These are phyloP conservation scores for Anolis sagrei DNA, from an alignment of 2,113 vertebrate genomes.

Conservation along the genomic window DNA sequence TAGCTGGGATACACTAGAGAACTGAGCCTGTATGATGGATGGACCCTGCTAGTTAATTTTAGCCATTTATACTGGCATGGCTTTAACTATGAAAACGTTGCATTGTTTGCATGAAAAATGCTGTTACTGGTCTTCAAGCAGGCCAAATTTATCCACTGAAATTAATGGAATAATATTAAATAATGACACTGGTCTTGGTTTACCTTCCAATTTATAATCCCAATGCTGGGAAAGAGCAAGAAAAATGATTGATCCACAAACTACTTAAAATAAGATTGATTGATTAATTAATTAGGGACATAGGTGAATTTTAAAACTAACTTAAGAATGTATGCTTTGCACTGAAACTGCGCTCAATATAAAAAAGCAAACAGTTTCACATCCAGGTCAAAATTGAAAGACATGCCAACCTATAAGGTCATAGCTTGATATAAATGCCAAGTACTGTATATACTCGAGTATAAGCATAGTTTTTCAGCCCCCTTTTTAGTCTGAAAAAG, in stretches of 20 bases:
- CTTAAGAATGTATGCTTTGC: neutral
- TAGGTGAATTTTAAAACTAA: neutral
- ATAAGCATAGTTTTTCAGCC: no score
- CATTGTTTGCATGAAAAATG: conserved; percentile 9
- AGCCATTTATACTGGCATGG: neutral
- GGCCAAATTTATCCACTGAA: conserved; percentile 19
- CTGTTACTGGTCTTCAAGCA: conserved; percentile 4
- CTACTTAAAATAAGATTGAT: neutral
- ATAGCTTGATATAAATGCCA: neutral
- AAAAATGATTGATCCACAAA: neutral
- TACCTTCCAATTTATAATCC: neutral
- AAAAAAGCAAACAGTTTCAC: neutral
- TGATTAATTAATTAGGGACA: neutral
- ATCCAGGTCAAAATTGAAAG: neutral
- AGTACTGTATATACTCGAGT: no score
- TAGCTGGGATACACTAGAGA: neutral
- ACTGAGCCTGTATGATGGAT: conserved; percentile 4
- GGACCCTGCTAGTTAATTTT: conserved; percentile 7
- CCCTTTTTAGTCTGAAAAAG: no score
- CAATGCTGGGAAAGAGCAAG: neutral
- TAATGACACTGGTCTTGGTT: neutral
- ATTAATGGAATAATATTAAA: conserved; percentile 2
- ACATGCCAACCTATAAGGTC: neutral
- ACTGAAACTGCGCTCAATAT: neutral
- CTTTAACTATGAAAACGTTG: conserved; percentile 16